A percentile compares a stretch with the other conserved stretches of the same genome.
These are phyloP conservation scores for Metacarcinus magister DNA, from an alignment of 2,888 invertebrate genomes.

Conservation along the genomic window DNA sequence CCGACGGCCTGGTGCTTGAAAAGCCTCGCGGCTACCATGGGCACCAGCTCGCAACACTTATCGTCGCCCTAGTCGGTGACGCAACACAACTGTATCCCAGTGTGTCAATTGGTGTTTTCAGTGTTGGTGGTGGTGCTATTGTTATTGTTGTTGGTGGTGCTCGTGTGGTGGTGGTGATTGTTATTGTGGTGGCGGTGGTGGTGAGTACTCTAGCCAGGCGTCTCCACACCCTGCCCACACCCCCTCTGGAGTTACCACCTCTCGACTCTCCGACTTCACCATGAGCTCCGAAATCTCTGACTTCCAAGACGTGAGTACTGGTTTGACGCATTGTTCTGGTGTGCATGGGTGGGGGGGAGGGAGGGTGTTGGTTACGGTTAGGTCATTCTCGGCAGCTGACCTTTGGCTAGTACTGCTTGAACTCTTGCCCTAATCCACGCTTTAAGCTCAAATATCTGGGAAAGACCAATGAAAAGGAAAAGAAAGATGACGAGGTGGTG, in stretches of 20 bases:
- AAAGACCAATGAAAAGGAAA: neutral
- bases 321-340: constrained; percentile 32
- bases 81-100: constrained; percentile 5
- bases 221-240: constrained; percentile 3
- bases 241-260: constrained; percentile 23
- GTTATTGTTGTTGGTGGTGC: constrained; percentile 52
- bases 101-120: constrained; percentile 33
- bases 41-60: constrained; percentile 63
- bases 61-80: constrained; percentile 70
- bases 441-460: neutral
- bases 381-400: constrained; percentile 22
- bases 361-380: neutral
- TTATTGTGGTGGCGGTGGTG: constrained; percentile 62
- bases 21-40: neutral
- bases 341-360: neutral
- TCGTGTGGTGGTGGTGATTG: constrained; percentile 60
- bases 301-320: constrained; percentile 75
- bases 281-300: constrained; percentile 74
- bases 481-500: constrained; percentile 2
- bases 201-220: neutral
- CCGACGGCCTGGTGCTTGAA: constrained; percentile 20
- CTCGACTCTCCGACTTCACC: constrained; percentile 23
- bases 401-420: neutral
- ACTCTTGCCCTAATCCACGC: neutral
- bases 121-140: constrained; percentile 59